Percentiles rank a stretch among this genome's conserved stretches.
Evolutionary conservation across 2,888 invertebrate genomes (phyloP).

Genomic region (Lymantria monacha): DNA sequence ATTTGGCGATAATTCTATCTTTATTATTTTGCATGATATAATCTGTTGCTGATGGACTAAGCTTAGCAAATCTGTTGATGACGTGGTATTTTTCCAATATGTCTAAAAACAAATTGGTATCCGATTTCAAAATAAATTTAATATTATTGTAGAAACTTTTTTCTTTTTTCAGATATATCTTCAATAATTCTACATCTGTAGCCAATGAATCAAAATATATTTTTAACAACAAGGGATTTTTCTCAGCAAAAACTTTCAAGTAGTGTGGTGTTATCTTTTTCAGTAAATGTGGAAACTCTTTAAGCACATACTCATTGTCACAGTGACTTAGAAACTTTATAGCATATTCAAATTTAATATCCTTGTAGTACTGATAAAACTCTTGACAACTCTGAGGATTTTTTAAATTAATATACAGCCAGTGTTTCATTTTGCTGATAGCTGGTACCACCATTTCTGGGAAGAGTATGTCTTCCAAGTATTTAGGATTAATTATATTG

Average conservation of each 20-base stretch:
- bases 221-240: constrained; percentile 40
- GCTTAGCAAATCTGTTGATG: constrained; percentile 13
- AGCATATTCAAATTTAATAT: constrained; percentile 36
- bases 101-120: constrained; percentile 46
- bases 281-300: constrained; percentile 38
- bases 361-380: constrained; percentile 53
- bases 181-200: constrained; percentile 27
- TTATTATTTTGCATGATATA: constrained; percentile 46
- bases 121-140: constrained; percentile 44
- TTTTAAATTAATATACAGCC: constrained; percentile 38
- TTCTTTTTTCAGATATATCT: constrained; percentile 30
- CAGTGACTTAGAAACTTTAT: constrained; percentile 51
- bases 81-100: constrained; percentile 50
- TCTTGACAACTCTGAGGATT: constrained; percentile 42
- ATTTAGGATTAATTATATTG: constrained; percentile 50
- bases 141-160: constrained; percentile 38
- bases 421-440: constrained; percentile 47
- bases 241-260: constrained; percentile 50
- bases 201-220: constrained; percentile 43
- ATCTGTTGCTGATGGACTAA: constrained; percentile 40
- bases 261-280: constrained; percentile 43
- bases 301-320: constrained; percentile 38
- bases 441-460: constrained; percentile 57
- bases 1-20: constrained; percentile 41
- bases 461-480: constrained; percentile 52